These are phyloP conservation scores for Armadillidium nasatum DNA, from an alignment of 1,140 invertebrate genomes.

Conservation along the genomic window DNA sequence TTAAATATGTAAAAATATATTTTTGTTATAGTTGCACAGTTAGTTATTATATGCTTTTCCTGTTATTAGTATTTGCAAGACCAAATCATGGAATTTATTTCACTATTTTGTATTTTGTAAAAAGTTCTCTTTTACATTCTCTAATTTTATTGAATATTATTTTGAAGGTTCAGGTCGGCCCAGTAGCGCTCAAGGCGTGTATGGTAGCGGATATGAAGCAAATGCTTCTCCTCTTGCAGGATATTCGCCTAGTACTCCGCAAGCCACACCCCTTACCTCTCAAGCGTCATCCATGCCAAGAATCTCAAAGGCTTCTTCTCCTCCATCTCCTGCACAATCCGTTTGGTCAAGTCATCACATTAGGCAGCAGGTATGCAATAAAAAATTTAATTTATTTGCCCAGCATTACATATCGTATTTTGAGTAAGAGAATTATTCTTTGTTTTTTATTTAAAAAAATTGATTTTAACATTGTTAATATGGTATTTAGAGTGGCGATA, in stretches of 20 bases:
- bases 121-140: not conserved
- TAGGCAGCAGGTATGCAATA: conserved; percentile 55
- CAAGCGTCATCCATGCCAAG: conserved; percentile 54
- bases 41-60: no score
- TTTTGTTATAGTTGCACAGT: no score
- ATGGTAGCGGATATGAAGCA: conserved; percentile 60
- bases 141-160: not conserved
- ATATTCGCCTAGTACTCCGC: conserved; percentile 39
- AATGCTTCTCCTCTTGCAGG: conserved; percentile 63
- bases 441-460: no score
- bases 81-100: no score
- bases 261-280: conserved; percentile 34
- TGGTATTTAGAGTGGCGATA: conserved; percentile 16
- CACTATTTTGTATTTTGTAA: no score
- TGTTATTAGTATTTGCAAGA: no score
- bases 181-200: conserved; percentile 64
- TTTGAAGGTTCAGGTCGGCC: conserved; percentile 52
- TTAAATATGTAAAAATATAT: not conserved
- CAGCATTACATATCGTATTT: no score
- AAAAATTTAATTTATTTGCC: no score
- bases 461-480: no score
- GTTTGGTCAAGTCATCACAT: conserved; percentile 59
- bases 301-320: conserved; percentile 47
- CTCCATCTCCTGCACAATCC: conserved; percentile 46
- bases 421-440: no score